Base-by-base conservation (phyloP, 1,140 invertebrate species). In the Mamestra configurata region DNA sequence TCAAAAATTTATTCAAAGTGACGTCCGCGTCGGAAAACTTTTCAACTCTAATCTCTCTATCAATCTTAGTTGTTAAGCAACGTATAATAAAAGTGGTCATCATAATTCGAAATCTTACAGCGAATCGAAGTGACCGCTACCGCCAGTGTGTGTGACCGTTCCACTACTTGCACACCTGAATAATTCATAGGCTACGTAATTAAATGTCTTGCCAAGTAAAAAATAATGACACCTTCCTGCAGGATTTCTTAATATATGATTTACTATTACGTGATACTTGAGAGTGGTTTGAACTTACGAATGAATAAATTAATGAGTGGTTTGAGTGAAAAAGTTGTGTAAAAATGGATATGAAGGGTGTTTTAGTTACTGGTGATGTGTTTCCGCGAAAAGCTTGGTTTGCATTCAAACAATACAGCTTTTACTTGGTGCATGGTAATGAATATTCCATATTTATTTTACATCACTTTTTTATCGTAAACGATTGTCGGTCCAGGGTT, bases 171-270 rank as follows among this genome's bases (percentile, higher is more conserved):
- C 31, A 49, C 68, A 79, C n/a, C 53, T 79, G 77, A 79, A 79
- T 79, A 72, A 79, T 79, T 79, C 77, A 79, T 72, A 55, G 24
- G 24, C 81, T 84, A 83, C 75, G 89, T 91, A 92, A 93, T 93
- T 93, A 93, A 90, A 91, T 90, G 92, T 93, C 92, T 93, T 92
- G 85, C 79, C 78, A 46, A 84, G 84, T 88, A 92, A 93, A 92
- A 93, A 93, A 77, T 71, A 84, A 88, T 89, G 90, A 90, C 91
- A 92, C 89, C 89, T 88, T 90, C 91, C 91, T 91, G 87, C 89
- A 84, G 89, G 87, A 89, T 90, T 87, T 86, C 35, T 71, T 66
- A 53, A 55, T 57, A 71, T 78, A 57, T 70, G 77, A 71, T 77
- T 51, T 53, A 49, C 46, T 71, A 70, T 51, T 70, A 46, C 66